Conservation (phyloP, 1,140 invertebrate genomes). For the Eueides isabella region DNA sequence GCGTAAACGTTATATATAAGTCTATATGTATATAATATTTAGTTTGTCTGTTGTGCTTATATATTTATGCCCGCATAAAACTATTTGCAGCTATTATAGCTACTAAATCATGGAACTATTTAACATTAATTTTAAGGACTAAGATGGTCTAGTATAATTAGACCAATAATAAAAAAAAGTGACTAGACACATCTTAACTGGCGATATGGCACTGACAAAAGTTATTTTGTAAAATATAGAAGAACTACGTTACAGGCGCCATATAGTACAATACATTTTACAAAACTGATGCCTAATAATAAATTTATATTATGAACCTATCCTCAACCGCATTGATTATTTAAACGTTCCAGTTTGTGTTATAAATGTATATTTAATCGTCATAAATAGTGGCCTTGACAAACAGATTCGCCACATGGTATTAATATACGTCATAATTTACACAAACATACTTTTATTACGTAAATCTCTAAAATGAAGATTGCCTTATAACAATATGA, state of each 20-base stretch:
- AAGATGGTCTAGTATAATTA: no score
- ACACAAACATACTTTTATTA: background rate
- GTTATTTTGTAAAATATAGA: no score
- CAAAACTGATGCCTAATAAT: background rate
- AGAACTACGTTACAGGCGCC: background rate
- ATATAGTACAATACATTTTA: background rate
- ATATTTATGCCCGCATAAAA: no score
- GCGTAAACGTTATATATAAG: no score
- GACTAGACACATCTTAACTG: no score
- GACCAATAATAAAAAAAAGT: no score
- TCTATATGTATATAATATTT: no score
- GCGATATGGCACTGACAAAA: no score
- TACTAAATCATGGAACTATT: no score
- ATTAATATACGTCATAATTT: background rate
- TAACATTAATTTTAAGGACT: no score
- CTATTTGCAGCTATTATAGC: no score
- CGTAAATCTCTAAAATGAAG: background rate
- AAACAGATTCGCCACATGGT: constrained; percentile 11
- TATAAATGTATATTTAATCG: constrained; percentile 9
- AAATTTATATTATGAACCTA: background rate
- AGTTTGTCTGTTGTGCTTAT: no score
- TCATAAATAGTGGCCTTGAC: constrained; percentile 9
- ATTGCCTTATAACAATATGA: background rate
- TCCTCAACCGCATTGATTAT: background rate
- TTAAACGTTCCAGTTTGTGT: background rate